A percentile compares a stretch with the other conserved stretches of the same genome.
These are phyloP conservation scores for Amaurobius ferox DNA, from an alignment of 2,888 invertebrate genomes.

Conservation along the genomic window DNA sequence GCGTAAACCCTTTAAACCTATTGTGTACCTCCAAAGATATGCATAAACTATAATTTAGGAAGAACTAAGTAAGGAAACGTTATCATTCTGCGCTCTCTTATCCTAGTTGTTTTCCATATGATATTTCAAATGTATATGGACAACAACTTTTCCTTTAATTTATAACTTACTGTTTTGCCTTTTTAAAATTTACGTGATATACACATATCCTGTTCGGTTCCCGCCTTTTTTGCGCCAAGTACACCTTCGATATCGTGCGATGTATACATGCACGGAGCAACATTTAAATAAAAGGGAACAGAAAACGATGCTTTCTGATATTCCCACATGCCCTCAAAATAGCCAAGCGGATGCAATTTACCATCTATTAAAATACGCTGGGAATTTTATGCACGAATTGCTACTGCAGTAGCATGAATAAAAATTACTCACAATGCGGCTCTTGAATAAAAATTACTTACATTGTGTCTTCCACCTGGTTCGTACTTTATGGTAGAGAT, in stretches of 20 bases:
- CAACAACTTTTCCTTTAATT: too few species aligned
- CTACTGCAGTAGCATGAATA: neutral
- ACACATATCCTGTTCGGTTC: neutral
- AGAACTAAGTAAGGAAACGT: too few species aligned
- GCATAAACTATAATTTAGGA: too few species aligned
- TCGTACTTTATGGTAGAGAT: neutral
- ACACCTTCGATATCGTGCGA: neutral
- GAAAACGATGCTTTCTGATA: conserved; percentile 17
- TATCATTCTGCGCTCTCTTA: too few species aligned
- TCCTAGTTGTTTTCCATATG: too few species aligned
- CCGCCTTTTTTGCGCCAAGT: neutral
- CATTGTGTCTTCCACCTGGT: neutral
- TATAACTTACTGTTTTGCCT: neutral
- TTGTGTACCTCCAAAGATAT: too few species aligned
- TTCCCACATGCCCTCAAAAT: conserved; percentile 15
- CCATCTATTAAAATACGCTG: conserved; percentile 7
- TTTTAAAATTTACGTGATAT: conserved; percentile 5
- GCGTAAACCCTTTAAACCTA: too few species aligned
- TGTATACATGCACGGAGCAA: conserved; percentile 1
- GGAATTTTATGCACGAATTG: conserved; percentile 34
- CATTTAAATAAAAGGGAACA: conserved; percentile 22
- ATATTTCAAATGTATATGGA: too few species aligned
- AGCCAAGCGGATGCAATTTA: conserved; percentile 20
- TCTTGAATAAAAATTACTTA: neutral
- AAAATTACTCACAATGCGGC: conserved; percentile 12